Percentiles rank a stretch among this genome's conserved stretches.
Evolutionary conservation across 2,888 invertebrate genomes (phyloP).

Genomic region (Shargacucullia verbasci): DNA sequence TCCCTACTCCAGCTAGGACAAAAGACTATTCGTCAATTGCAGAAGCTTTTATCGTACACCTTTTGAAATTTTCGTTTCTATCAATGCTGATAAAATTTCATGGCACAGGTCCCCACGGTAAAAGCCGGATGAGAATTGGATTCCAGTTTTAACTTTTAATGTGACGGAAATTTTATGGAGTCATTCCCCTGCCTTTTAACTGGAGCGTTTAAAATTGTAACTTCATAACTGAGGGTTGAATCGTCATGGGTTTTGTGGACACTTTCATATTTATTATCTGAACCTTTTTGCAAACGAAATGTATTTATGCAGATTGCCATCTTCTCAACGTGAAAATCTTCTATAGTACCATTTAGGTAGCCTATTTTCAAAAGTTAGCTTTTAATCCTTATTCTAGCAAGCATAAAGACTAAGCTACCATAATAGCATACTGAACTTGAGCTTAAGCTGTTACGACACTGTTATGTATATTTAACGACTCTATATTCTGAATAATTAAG

Average conservation of each 20-base stretch:
- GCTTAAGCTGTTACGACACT: conserved; percentile 7
- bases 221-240: neutral
- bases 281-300: neutral
- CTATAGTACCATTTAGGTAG: neutral
- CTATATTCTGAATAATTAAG: neutral
- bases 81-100: conserved; percentile 3
- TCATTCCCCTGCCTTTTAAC: neutral
- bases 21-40: conserved; percentile 3
- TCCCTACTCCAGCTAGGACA: neutral
- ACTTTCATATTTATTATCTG: neutral
- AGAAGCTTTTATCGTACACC: neutral
- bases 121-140: neutral
- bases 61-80: neutral
- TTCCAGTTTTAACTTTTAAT: neutral
- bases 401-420: conserved; percentile 1
- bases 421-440: conserved; percentile 15
- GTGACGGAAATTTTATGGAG: neutral
- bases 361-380: conserved; percentile 1
- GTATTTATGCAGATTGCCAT: neutral
- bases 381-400: conserved; percentile 5
- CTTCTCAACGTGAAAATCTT: neutral
- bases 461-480: conserved; percentile 21
- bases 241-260: neutral
- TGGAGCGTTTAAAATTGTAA: neutral
- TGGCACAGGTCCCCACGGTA: neutral